Conservation (phyloP, 92 coral and sea anemone species). For the Zoanthus sansibaricus region DNA sequence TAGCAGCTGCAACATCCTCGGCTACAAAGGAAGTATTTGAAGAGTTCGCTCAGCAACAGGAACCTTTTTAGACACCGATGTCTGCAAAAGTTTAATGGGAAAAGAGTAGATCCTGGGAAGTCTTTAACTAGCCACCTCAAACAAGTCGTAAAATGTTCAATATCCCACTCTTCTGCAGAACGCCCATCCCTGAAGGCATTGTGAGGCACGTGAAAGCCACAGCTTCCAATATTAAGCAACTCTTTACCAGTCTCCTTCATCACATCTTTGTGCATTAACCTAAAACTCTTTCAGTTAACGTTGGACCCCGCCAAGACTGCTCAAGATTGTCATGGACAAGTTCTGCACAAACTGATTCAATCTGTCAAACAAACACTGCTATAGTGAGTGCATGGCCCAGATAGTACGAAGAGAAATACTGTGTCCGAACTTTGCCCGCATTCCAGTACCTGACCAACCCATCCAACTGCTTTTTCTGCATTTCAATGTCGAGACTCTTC, state of each 20-base stretch:
- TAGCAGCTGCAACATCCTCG: conserved; percentile 57
- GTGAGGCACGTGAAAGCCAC: conserved; percentile 58
- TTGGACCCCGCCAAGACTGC: conserved; percentile 50
- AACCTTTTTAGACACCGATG: conserved; percentile 46
- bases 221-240: conserved; percentile 46
- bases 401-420: conserved; percentile 43
- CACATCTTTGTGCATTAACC: conserved; percentile 28
- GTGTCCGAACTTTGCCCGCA: conserved; percentile 37
- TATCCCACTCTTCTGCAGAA: conserved; percentile 54
- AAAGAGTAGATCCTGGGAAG: conserved; percentile 47
- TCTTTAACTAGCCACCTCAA: conserved; percentile 52
- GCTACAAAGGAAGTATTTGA: conserved; percentile 29
- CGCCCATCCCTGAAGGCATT: conserved; percentile 55
- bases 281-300: conserved; percentile 46
- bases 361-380: conserved; percentile 46
- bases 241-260: conserved; percentile 31
- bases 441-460: conserved; percentile 43
- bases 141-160: conserved; percentile 40
- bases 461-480: conserved; percentile 45
- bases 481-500: conserved; percentile 39
- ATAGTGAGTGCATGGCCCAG: conserved; percentile 64
- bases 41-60: conserved; percentile 57
- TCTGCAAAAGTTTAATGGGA: conserved; percentile 55
- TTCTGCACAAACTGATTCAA: conserved; percentile 15
- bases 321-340: conserved; percentile 26